Conservation (phyloP, 2,113 vertebrate genomes). For the Pyxicephalus adspersus region DNA sequence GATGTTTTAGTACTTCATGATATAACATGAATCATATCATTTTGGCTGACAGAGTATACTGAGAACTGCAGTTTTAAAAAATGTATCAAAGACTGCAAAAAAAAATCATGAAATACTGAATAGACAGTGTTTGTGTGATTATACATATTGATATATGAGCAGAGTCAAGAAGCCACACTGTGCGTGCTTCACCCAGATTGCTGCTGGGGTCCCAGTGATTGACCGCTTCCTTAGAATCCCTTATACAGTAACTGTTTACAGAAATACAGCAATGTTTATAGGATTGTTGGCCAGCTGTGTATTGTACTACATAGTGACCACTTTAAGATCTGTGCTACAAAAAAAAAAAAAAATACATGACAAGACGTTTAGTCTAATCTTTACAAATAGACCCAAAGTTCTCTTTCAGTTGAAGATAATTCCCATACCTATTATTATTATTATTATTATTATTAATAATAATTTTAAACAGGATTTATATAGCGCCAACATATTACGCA, state of each 20-base stretch:
- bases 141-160: not conserved
- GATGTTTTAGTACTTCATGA: no score
- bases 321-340: not conserved
- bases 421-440: not conserved
- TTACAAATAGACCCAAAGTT: not conserved
- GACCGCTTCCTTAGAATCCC: conserved; percentile 28
- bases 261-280: conserved; percentile 39
- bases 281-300: conserved; percentile 40
- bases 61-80: no score
- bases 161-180: not conserved
- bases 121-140: no score
- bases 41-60: no score
- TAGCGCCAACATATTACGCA: no score
- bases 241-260: conserved; percentile 27
- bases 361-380: no score
- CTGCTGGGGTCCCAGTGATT: conserved; percentile 4
- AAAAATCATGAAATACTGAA: no score
- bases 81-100: no score
- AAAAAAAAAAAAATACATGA: no score
- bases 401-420: not conserved
- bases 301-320: conserved; percentile 19
- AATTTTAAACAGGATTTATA: no score
- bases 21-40: no score
- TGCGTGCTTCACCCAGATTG: not conserved
- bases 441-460: no score